phyloP scores from a whole-genome alignment of 1,140 invertebrate genomes.

The Sinella curviseta region DNA sequence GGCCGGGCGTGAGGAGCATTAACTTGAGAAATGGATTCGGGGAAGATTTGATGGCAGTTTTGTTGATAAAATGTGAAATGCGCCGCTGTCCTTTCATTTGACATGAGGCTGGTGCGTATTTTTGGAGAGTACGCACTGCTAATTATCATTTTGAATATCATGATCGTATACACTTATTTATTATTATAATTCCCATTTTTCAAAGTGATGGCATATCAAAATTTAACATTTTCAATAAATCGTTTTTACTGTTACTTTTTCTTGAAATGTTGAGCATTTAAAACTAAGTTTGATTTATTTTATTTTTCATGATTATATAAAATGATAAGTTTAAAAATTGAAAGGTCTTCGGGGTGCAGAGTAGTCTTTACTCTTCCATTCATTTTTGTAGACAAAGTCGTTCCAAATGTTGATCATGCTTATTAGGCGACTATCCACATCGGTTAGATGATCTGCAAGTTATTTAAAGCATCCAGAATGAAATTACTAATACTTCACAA shows the following conservation, averaged over 20 bases:
- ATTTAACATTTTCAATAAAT: too few species aligned
- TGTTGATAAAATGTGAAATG: conserved; percentile 74
- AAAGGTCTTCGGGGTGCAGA: too few species aligned
- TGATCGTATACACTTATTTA: too few species aligned
- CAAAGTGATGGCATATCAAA: too few species aligned
- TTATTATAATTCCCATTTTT: too few species aligned
- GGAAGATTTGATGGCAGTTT: conserved; percentile 84
- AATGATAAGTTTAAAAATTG: too few species aligned
- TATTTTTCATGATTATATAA: too few species aligned
- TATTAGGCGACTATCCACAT: neutral
- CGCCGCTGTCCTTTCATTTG: neutral
- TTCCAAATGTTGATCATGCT: conserved; percentile 5
- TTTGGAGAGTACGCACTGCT: too few species aligned
- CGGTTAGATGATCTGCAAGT: neutral
- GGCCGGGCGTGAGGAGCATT: conserved; percentile 81
- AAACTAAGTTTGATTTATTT: too few species aligned
- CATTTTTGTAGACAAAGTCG: neutral
- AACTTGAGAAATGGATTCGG: conserved; percentile 86
- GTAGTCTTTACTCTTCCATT: neutral
- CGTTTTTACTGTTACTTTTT: too few species aligned
- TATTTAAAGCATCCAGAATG: neutral
- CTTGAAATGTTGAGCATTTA: too few species aligned
- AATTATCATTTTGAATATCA: too few species aligned
- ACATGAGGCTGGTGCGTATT: neutral
- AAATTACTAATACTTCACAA: neutral